Evolutionary conservation across 2,888 invertebrate genomes (phyloP), one percentile per base, ranked within the genome.

Genomic region (Silvanus unidentatus): DNA sequence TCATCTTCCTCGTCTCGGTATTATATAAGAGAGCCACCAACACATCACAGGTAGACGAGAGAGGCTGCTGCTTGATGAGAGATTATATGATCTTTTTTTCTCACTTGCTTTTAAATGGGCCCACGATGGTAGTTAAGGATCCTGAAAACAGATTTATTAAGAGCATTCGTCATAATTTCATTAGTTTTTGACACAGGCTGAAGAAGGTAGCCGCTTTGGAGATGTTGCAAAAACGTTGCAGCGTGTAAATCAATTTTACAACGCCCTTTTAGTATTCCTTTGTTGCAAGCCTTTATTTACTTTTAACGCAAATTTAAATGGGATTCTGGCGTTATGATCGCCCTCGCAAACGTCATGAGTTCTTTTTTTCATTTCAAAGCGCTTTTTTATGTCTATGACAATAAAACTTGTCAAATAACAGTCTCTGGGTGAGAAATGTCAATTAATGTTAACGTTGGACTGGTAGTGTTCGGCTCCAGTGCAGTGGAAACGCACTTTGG

Each of bases 361-460:
- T 22, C 8, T 22, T 22, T 22, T 22, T 5, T 22, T 22, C 22
- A n/a, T n/a, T n/a, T n/a, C n/a, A n/a, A n/a, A 8, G 22, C 3
- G 3, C 8, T 8, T 22, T 22, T 22, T 22, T 22, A 22, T 22
- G 22, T 22, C 3, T 22, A 22, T 22, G 8, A 22, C 22, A 22
- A 22, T 22, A 22, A 22, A 22, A 59, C 50, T 54, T 57, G 59
- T 56, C 57, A 59, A 59, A 61, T 58, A 55, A 60, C 52, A 42
- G 53, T 52, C 50, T 49, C 52, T 50, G 53, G 59, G 57, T 54
- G 60, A 60, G 60, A 62, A 59, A 57, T 59, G 65, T 61, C 64
- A 65, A 65, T 64, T 63, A 65, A n/a, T n/a, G n/a, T n/a, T n/a
- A n/a, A n/a, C n/a, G 61, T 58, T 48, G 51, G 55, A 22, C 22